Evolutionary conservation across 2,888 invertebrate genomes (phyloP), one percentile per base, ranked within the genome.

Genomic region (Mystacides longicornis): DNA sequence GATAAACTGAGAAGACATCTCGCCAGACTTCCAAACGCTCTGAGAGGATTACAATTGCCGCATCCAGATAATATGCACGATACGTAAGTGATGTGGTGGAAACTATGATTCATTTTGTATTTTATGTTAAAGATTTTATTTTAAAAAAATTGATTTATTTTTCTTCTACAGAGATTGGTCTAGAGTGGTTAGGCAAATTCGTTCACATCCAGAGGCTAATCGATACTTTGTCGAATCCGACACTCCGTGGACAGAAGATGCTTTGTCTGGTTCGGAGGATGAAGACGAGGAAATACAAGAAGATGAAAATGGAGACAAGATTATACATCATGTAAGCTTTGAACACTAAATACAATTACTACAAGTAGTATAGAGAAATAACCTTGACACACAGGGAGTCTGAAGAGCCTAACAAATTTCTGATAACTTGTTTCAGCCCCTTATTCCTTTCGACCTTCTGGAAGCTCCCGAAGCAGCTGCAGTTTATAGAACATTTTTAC

Each of bases 391-490:
- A n/a, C n/a, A n/a, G n/a, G n/a, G n/a, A n/a, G n/a, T n/a, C n/a
- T n/a, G n/a, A n/a, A n/a, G n/a, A n/a, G n/a, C n/a, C n/a, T n/a
- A n/a, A n/a, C n/a, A 50, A 23, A 31, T 51, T 21, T 23, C 43
- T 43, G 43, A 9, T 23, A 9, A 22, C 51, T 47, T 7, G n/a
- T 53, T 37, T 65, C 65, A 77, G 77, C 75, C 75, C 0, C 60
- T 77, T 56, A 92, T 97, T 67, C 96, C 96, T 0, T 91, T 90
- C 70, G 94, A 95, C 70, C 87, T 96, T 56, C 75, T 97, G 56
- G 92, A 92, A 67, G 89, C 92, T 1, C 84, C 87, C 52, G 95
- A 96, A 69, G 94, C 95, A 1, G 94, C 95, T 67, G 87, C 87
- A 3, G 90, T 93, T 18, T 97, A 92, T 73, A 88, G 91, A 67